Evolutionary conservation across 2,797 vertebrate species (phyloP).

Genomic region (Megaceryle alcyon): DNA sequence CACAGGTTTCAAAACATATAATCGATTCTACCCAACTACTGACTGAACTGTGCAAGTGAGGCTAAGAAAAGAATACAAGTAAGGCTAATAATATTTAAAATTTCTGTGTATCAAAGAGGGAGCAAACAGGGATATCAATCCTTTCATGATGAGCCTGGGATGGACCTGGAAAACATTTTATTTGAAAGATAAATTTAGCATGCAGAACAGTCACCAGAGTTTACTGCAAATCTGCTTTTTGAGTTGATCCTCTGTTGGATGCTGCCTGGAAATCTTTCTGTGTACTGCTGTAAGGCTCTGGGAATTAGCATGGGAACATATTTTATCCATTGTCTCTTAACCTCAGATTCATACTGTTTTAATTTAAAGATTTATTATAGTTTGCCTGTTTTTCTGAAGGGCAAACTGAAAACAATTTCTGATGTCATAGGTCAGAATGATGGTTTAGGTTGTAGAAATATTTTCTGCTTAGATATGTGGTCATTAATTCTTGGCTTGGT

Average conservation of each 20-base stretch:
- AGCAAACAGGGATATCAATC: too few species aligned
- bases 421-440: fast-evolving
- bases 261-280: background rate
- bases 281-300: background rate
- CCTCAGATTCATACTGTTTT: background rate
- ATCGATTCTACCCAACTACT: too few species aligned
- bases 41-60: too few species aligned
- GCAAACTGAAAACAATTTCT: background rate
- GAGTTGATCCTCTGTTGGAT: background rate
- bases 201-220: background rate
- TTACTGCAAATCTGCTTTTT: background rate
- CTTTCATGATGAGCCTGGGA: background rate
- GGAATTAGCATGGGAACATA: background rate
- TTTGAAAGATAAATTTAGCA: background rate
- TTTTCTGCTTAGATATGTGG: background rate
- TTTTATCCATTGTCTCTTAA: background rate
- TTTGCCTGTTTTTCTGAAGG: background rate
- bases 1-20: too few species aligned
- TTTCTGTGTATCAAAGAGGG: too few species aligned
- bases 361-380: background rate
- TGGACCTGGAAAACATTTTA: background rate
- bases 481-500: background rate
- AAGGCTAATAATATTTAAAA: too few species aligned
- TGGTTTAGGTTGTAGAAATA: background rate
- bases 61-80: too few species aligned